Conservation (phyloP, 64 coral and sea anemone species). For the Montipora efflorescens region DNA sequence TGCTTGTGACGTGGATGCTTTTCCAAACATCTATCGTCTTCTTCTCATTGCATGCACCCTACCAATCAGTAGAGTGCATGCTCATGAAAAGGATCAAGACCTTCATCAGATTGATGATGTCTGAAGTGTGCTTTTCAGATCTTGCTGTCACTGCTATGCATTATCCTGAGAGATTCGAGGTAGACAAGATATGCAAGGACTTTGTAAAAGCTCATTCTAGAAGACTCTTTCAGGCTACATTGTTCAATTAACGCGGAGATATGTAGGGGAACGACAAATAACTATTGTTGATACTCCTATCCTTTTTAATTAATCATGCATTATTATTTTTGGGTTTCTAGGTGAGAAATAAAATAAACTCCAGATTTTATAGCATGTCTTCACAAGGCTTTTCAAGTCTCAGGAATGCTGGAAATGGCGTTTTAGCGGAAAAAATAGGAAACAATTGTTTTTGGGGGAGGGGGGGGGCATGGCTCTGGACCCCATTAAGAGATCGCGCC, state of each 20-base stretch:
- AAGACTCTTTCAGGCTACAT: background rate
- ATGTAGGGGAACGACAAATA: background rate
- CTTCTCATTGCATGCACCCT: background rate
- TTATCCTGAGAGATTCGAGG: constrained; percentile 26
- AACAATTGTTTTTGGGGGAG: background rate
- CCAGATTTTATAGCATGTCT: background rate
- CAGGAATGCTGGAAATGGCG: too few species aligned
- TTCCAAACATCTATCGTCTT: constrained; percentile 62
- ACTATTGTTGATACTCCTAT: background rate
- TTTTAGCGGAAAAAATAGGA: background rate
- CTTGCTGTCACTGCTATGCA: constrained; percentile 12
- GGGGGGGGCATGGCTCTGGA: background rate
- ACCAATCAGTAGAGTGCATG: background rate
- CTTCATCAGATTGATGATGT: background rate
- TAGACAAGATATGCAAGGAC: background rate
- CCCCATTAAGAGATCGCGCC: background rate
- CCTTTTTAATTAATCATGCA: background rate
- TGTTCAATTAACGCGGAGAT: background rate
- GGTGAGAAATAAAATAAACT: background rate
- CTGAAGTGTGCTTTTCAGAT: constrained; percentile 7
- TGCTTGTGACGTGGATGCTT: constrained; percentile 18
- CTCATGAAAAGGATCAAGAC: background rate
- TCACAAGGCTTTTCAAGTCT: background rate
- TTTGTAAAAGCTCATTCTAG: background rate
- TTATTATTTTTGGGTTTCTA: background rate